Conservation (phyloP, 1,140 invertebrate genomes). For the Drosophila mojavensis region DNA sequence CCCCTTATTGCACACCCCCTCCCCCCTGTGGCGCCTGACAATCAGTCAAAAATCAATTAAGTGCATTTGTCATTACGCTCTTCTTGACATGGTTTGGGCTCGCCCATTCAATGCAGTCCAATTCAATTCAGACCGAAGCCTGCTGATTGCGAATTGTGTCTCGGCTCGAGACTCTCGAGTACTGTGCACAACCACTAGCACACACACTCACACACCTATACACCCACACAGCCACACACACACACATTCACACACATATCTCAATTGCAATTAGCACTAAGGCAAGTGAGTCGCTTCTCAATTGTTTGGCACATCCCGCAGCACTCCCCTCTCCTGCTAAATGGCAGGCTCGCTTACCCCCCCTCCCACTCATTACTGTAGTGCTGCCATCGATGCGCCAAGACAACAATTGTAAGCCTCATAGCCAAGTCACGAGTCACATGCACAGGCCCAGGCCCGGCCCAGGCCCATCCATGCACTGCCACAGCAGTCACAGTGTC, state of each 20-base stretch:
- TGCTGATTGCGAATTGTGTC: slow-evolving; percentile 36
- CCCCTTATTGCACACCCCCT: neutral
- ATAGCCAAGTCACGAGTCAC: neutral
- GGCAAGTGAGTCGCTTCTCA: slow-evolving; percentile 30
- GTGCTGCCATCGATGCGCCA: slow-evolving; percentile 46
- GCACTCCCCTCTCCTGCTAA: neutral
- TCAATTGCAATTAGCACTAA: slow-evolving; percentile 57
- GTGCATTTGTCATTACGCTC: slow-evolving; percentile 43
- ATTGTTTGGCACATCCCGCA: slow-evolving; percentile 4
- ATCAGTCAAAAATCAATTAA: slow-evolving; percentile 58
- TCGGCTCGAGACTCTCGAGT: slow-evolving; percentile 26
- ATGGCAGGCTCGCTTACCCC: slow-evolving; percentile 39
- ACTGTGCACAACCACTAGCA: slow-evolving; percentile 2
- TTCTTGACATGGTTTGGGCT: slow-evolving; percentile 31
- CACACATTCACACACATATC: slow-evolving; percentile 12
- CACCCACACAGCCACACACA: neutral
- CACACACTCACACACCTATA: slow-evolving; percentile 2
- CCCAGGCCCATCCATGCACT: too few relatives aligned
- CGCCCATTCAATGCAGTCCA: neutral
- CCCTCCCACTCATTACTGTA: slow-evolving; percentile 32
- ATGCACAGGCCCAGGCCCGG: neutral
- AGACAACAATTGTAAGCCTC: slow-evolving; percentile 33
- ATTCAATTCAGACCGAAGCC: slow-evolving; percentile 9
- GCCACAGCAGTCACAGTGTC: neutral
- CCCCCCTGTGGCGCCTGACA: slow-evolving; percentile 25